These are phyloP conservation scores for Heliconius ismenius DNA, from an alignment of 2,888 invertebrate genomes.

Conservation along the genomic window DNA sequence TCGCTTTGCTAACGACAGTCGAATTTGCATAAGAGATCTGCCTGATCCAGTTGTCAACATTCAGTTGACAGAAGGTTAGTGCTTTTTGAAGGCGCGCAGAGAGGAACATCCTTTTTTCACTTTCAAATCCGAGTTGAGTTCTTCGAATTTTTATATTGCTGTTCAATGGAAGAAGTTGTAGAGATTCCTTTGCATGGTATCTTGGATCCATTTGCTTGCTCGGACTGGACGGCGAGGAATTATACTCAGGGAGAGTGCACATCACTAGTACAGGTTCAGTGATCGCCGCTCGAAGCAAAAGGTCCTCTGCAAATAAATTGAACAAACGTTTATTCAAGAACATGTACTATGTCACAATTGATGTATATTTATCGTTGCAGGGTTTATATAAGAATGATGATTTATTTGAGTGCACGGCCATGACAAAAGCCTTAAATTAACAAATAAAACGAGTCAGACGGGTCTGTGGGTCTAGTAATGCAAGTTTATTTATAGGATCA, in stretches of 20 bases:
- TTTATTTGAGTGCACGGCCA: slow-evolving; percentile 34
- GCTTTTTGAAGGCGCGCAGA: slow-evolving; percentile 85
- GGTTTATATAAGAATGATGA: slow-evolving; percentile 36
- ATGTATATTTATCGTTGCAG: slow-evolving; percentile 30
- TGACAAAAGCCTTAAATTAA: slow-evolving; percentile 46
- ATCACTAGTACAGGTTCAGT: slow-evolving; percentile 85
- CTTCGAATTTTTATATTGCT: slow-evolving; percentile 71
- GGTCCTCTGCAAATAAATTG: slow-evolving; percentile 68
- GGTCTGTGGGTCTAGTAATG: slow-evolving; percentile 40
- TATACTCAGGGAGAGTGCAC: slow-evolving; percentile 82
- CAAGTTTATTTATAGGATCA: slow-evolving; percentile 46
- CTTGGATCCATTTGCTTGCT: slow-evolving; percentile 80
- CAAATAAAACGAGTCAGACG: slow-evolving; percentile 44
- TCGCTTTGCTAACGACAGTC: slow-evolving; percentile 66
- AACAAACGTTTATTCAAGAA: slow-evolving; percentile 29
- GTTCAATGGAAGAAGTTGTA: slow-evolving; percentile 77
- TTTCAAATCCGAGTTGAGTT: slow-evolving; percentile 83
- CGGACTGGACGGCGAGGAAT: slow-evolving; percentile 71
- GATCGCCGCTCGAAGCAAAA: slow-evolving; percentile 83
- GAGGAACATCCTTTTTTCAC: slow-evolving; percentile 84
- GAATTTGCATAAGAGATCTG: slow-evolving; percentile 81
- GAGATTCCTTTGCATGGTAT: slow-evolving; percentile 79
- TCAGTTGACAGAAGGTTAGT: slow-evolving; percentile 84
- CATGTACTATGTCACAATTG: slow-evolving; percentile 15
- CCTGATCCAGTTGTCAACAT: slow-evolving; percentile 84